phyloP scores from a whole-genome alignment of 2,113 vertebrate genomes.

The Catharus minimus region DNA sequence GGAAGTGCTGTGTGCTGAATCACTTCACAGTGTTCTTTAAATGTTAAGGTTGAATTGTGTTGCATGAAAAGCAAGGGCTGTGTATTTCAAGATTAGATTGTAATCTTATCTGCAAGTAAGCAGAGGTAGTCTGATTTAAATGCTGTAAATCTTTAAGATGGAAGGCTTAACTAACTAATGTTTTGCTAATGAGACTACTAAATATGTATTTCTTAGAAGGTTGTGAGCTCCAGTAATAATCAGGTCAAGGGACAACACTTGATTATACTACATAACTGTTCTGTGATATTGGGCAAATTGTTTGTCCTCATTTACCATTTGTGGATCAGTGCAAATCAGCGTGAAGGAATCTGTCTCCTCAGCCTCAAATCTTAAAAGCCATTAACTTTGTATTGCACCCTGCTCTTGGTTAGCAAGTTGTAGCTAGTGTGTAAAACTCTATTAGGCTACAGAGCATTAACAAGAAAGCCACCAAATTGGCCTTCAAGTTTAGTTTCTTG shows the following conservation, averaged over 20 bases:
- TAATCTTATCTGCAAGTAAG: slow-evolving; percentile 38
- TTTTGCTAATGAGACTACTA: not conserved
- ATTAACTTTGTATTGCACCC: not conserved
- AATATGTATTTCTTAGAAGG: not conserved
- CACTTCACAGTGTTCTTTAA: slow-evolving; percentile 3
- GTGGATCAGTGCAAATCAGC: not conserved
- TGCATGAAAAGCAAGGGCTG: not conserved
- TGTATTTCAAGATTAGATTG: slow-evolving; percentile 46
- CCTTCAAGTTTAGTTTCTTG: not conserved
- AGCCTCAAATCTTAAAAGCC: not conserved
- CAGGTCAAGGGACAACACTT: not conserved
- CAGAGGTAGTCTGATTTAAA: slow-evolving; percentile 19
- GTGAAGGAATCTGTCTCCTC: not conserved
- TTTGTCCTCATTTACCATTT: not conserved
- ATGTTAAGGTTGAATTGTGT: slow-evolving; percentile 17
- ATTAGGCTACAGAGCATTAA: not conserved
- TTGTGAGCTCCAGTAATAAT: not conserved
- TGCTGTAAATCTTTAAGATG: not conserved
- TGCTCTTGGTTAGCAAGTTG: not conserved
- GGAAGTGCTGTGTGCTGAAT: slow-evolving; percentile 27
- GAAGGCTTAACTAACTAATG: not conserved
- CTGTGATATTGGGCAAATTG: not conserved
- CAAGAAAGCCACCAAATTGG: not conserved
- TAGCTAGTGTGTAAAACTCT: not conserved
- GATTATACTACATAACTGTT: not conserved